Base-by-base conservation (phyloP, 2,113 vertebrate species). In the Numida meleagris region DNA sequence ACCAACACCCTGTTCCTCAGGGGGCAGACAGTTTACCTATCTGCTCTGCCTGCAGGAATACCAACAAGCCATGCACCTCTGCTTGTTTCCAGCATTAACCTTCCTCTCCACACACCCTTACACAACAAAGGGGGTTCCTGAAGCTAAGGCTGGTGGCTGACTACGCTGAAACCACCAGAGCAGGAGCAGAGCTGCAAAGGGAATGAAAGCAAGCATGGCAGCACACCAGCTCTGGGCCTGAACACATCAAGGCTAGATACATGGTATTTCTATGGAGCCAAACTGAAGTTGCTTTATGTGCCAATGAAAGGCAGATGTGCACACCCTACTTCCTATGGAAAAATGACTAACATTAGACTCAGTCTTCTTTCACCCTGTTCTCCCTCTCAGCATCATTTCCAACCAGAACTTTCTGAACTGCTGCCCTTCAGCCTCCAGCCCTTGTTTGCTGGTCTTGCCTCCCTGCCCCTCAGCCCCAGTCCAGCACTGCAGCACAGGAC, bases 291-390 rank as follows among this genome's bases (percentile, higher is more conserved):
- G 0, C n/a, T n/a, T 24, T 1, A n/a, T 27, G 45, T 34, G 18
- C 27, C 42, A 73, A 34, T 12, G 42, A 21, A 78, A 18, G 27
- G 27, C 36, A 73, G 34, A 10, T 27, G 90, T 31, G 14, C 0
- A 0, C 5, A 13, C 33, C 36, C 23, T 70, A 19, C 34, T 61
- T 72, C 63, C 34, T 3, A 58, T 62, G 20, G 34, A 78, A 38
- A 76, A 43, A n/a, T 25, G 27, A 43, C 17, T 2, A 50, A n/a
- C 45, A 19, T 33, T 19, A 25, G 24, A 8, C 42, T 74, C 15
- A 2, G 0, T 0, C 5, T 20, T 29, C 14, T 5, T 34, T 65
- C 3, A 1, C 19, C 34, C 17, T 0, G 0, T 11, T 67, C 68
- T 72, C 48, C 77, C 45, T 34, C 70, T 38, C 43, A 0, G 0